Conservation (phyloP, 2,888 invertebrate genomes). For the Andrena bicolor region DNA sequence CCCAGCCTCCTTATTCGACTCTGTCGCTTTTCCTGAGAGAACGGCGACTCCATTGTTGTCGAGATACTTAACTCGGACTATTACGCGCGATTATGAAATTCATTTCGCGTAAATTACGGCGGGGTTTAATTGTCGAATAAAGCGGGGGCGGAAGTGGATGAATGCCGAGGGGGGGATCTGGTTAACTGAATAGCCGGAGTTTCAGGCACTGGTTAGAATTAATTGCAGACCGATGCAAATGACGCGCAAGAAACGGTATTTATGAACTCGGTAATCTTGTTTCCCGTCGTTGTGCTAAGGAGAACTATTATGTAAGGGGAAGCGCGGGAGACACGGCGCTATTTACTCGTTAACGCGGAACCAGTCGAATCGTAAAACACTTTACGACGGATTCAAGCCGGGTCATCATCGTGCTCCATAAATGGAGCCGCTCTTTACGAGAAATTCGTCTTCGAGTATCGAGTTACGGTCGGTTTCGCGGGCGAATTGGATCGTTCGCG, state of each 20-base stretch:
- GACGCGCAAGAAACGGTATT: conserved; percentile 2
- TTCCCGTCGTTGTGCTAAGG: background rate
- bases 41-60: background rate
- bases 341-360: background rate
- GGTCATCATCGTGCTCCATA: background rate
- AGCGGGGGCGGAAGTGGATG: background rate
- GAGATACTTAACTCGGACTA: background rate
- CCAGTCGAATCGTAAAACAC: background rate
- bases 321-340: background rate
- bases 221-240: conserved; percentile 1
- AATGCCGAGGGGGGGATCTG: background rate
- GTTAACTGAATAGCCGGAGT: background rate
- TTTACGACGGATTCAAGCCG: conserved; percentile 1
- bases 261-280: background rate
- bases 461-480: background rate
- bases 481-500: background rate
- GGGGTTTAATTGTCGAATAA: background rate
- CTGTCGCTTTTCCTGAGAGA: background rate
- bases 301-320: background rate
- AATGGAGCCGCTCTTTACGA: background rate
- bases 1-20: background rate
- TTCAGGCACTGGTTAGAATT: background rate
- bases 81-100: background rate
- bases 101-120: background rate
- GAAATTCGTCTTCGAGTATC: background rate